phyloP scores from a whole-genome alignment of 2,113 vertebrate genomes.

The Struthio camelus region DNA sequence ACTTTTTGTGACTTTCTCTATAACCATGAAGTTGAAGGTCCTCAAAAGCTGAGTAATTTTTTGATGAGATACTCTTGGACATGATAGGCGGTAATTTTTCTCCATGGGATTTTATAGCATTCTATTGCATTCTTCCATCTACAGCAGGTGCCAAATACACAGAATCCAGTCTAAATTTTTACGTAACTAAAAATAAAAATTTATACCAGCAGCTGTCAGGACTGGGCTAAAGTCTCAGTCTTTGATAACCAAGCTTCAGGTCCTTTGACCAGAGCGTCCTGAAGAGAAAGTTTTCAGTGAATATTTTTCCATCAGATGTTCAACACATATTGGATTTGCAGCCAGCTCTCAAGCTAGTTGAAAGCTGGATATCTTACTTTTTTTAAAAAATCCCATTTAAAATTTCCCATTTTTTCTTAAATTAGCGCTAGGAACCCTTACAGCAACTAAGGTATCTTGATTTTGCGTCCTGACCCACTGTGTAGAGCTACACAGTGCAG shows the following conservation, averaged over 20 bases:
- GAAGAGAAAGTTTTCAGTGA: neutral
- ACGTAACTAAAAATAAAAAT: neutral
- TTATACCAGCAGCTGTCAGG: neutral
- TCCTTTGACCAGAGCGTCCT: neutral
- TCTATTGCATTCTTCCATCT: neutral
- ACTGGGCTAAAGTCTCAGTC: neutral
- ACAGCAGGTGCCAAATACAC: neutral
- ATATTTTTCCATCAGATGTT: neutral
- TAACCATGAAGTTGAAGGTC: neutral
- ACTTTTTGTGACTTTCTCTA: neutral
- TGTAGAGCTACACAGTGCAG: neutral
- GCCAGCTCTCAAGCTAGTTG: neutral
- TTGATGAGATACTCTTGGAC: neutral
- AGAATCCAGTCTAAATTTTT: neutral
- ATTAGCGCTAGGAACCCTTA: neutral
- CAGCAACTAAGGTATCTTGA: neutral
- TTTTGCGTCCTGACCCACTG: neutral
- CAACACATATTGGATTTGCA: neutral
- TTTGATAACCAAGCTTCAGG: neutral
- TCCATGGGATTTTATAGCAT: neutral
- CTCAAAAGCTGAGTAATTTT: neutral
- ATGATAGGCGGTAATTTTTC: neutral
- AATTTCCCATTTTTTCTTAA: neutral
- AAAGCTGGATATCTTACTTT: neutral
- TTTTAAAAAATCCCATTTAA: neutral